phyloP scores from a whole-genome alignment of 2,797 vertebrate genomes.

The Carcharodon carcharias region DNA sequence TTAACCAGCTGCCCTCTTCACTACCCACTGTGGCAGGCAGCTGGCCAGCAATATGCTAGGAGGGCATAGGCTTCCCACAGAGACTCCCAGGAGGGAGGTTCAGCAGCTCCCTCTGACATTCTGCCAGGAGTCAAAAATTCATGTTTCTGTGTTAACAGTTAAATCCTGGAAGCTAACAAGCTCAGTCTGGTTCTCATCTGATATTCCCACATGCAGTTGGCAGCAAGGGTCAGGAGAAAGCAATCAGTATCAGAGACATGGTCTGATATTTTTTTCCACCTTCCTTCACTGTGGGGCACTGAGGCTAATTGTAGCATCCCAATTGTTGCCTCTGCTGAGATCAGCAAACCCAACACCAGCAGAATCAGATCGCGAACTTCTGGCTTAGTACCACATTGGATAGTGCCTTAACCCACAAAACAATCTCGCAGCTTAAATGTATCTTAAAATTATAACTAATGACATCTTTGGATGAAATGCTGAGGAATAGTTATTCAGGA shows the following conservation, averaged over 20 bases:
- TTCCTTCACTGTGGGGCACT: not conserved
- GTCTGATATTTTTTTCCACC: not conserved
- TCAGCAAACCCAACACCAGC: not conserved
- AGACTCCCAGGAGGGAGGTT: not conserved
- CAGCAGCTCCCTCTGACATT: not conserved
- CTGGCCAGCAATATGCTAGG: not conserved
- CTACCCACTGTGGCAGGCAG: not conserved
- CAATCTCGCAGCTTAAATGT: not conserved
- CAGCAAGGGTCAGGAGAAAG: not conserved
- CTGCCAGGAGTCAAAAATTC: not conserved
- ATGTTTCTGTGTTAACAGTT: not conserved
- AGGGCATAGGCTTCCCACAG: not conserved
- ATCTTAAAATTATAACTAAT: not conserved
- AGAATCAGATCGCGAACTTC: not conserved
- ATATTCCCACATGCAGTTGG: not conserved
- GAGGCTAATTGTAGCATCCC: not conserved
- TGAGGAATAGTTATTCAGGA: not conserved
- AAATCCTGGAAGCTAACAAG: not conserved
- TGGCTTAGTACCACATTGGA: not conserved
- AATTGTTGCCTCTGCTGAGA: not conserved
- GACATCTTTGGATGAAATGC: not conserved
- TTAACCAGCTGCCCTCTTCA: not conserved
- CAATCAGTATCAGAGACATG: not conserved
- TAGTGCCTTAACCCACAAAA: not conserved
- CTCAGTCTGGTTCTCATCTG: not conserved